A percentile compares a stretch with the other conserved stretches of the same genome.
phyloP scores from a whole-genome alignment of 2,797 vertebrate genomes.

The Chaetodon trifasciatus region DNA sequence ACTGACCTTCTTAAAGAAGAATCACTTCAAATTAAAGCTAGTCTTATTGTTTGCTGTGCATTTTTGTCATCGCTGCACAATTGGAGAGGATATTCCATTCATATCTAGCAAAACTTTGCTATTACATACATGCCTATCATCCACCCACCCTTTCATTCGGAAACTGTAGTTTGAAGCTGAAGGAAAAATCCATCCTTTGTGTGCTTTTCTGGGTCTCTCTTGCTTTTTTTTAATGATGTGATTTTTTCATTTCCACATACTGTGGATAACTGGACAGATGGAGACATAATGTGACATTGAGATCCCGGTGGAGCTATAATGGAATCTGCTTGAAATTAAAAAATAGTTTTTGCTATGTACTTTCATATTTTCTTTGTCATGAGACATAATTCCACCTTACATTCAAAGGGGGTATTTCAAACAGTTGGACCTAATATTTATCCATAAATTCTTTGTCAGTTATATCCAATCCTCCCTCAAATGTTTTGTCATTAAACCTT shows the following conservation, averaged over 20 bases:
- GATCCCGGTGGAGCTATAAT: background rate
- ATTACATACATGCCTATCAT: background rate
- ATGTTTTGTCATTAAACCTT: background rate
- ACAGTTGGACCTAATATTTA: background rate
- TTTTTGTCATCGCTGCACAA: conserved; percentile 23
- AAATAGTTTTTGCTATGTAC: background rate
- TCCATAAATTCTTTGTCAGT: background rate
- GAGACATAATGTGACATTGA: background rate
- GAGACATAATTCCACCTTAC: background rate
- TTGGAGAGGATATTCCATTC: background rate
- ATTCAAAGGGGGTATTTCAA: background rate
- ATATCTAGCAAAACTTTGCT: background rate
- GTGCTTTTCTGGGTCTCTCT: background rate
- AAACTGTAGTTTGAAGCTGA: background rate
- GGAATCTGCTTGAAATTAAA: background rate
- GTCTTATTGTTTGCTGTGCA: conserved; percentile 26
- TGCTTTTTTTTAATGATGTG: background rate
- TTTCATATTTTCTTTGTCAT: background rate
- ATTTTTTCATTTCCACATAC: background rate
- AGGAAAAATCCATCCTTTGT: background rate
- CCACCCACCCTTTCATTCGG: background rate
- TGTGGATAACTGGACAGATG: background rate
- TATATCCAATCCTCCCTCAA: background rate
- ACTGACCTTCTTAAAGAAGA: conserved; percentile 58
- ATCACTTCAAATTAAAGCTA: conserved; percentile 53